phyloP scores from a whole-genome alignment of 2,113 vertebrate genomes.

The Laticauda laticaudata region DNA sequence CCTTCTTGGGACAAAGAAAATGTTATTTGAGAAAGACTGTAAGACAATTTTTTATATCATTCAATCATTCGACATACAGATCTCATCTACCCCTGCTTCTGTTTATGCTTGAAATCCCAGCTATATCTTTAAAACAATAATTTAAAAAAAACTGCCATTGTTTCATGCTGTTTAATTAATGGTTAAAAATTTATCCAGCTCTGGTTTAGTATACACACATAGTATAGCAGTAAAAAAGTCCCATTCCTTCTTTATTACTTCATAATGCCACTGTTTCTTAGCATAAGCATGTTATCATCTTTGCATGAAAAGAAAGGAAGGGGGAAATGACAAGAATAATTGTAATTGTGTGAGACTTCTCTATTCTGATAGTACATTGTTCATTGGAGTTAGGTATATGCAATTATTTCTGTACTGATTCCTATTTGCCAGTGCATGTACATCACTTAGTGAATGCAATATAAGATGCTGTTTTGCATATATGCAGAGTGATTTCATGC shows the following conservation, averaged over 20 bases:
- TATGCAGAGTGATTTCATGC: background rate
- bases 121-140: background rate
- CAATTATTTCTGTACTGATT: background rate
- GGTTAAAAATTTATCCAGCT: background rate
- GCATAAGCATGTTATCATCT: background rate
- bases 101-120: background rate
- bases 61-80: background rate
- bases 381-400: background rate
- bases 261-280: background rate
- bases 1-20: background rate
- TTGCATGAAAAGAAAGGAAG: no score
- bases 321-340: background rate
- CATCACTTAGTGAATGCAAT: background rate
- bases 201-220: background rate
- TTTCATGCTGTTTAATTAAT: background rate
- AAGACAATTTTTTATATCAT: background rate
- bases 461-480: background rate
- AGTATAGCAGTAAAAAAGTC: background rate
- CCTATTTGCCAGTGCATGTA: background rate
- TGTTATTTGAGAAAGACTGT: background rate
- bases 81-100: background rate
- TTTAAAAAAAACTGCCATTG: background rate
- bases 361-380: background rate
- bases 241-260: background rate
- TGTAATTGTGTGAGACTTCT: background rate